Base-by-base conservation (phyloP, 2,888 invertebrate species). In the Dynastes tityus region DNA sequence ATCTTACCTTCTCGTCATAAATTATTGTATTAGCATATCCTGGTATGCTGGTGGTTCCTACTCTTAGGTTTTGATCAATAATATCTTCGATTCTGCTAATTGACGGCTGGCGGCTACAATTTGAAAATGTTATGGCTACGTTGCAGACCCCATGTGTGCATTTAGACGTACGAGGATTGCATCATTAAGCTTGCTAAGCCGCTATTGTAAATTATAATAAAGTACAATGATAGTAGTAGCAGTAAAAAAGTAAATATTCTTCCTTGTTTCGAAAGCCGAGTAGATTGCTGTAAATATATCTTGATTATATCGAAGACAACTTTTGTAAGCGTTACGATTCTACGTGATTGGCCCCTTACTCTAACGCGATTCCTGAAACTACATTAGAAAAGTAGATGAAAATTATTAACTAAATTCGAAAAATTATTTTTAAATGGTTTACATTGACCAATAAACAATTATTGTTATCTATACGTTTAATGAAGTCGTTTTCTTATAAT, bases 131-230 rank as follows among this genome's bases (percentile, higher is more conserved):
- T 11, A 45, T 45, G 16, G 16, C 16, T 16, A 16, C 16, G 11
- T 45, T 45, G 8, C 45, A 2, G 8, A 45, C 8, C 8, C 2
- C 8, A 45, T 45, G 13, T 45, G 9, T 45, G 45, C 6, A 22
- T n/a, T 40, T n/a, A 27, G 45, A 45, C 63, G 16, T 32, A 76
- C 76, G 27, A 64, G 51, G 76, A 65, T 29, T 64, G 37, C 61
- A 53, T 67, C 67, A 76, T 51, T 49, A 64, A 32, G 67, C 76
- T 76, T 2, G 76, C 65, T 22, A 76, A 53, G 16, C 65, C 76
- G 27, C 76, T 67, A 22, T 37, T 76, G 32, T 76, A 76, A 8
- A 45, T 40, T 55, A 51, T 67, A 32, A 37, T 5, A 53, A 76
- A 8, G 9, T 22, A n/a, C 29, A 55, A 9, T 32, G 51, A 61